These are phyloP conservation scores for Aleiodes alternator DNA, from an alignment of 2,888 invertebrate species.

Conservation along the genomic window DNA sequence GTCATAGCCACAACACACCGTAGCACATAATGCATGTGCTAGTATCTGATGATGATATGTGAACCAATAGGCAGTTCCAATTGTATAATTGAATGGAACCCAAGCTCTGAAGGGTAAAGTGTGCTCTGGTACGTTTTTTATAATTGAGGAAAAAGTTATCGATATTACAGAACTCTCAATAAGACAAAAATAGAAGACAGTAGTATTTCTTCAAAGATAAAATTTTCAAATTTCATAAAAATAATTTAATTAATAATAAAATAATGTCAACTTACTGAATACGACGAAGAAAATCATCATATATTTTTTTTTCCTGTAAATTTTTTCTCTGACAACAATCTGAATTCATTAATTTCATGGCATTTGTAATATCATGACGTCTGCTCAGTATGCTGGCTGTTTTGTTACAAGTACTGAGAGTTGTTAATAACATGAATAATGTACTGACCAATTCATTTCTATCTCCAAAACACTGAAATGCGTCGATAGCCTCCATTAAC, in stretches of 20 bases:
- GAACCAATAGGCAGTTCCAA: too few relatives aligned
- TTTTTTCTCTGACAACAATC: too few relatives aligned
- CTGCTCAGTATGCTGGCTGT: constrained; percentile 36
- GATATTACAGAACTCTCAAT: not conserved
- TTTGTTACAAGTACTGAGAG: constrained; percentile 36
- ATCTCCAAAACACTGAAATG: constrained; percentile 5
- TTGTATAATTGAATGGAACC: constrained; percentile 9
- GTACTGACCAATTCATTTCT: constrained; percentile 1
- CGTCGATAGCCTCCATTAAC: constrained; percentile 11
- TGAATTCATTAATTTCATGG: not conserved
- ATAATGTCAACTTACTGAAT: too few relatives aligned
- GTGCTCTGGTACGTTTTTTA: not conserved
- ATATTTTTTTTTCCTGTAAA: too few relatives aligned
- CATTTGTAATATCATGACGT: constrained; percentile 9
- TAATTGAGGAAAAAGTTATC: not conserved
- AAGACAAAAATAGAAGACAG: not conserved
- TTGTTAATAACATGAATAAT: not conserved
- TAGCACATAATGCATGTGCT: too few relatives aligned
- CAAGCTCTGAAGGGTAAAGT: constrained; percentile 29
- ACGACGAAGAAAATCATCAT: too few relatives aligned
- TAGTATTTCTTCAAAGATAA: not conserved
- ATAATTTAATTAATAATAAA: too few relatives aligned
- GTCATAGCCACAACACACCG: too few relatives aligned
- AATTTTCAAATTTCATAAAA: not conserved
- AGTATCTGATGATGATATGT: too few relatives aligned